Evolutionary conservation across 2,888 invertebrate species (phyloP).

Genomic region (Malthinus flaveolus): DNA sequence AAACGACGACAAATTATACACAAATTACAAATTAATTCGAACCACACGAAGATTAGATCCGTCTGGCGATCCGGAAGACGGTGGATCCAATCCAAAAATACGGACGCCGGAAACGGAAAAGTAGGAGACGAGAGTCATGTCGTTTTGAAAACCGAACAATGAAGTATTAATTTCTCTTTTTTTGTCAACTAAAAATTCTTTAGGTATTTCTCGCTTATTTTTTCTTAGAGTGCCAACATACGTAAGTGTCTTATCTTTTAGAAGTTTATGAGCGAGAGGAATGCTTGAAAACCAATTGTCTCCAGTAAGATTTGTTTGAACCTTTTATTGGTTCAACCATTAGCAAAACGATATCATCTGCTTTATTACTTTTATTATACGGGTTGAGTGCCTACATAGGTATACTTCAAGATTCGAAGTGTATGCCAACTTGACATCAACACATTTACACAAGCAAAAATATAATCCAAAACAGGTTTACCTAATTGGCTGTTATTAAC

Average conservation of each 20-base stretch:
- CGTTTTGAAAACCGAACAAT: not conserved
- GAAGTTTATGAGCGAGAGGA: not conserved
- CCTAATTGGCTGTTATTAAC: no score
- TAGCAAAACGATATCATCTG: conserved; percentile 6
- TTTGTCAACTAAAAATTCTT: conserved; percentile 2
- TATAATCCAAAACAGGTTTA: no score
- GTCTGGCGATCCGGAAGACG: no score
- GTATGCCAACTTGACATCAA: no score
- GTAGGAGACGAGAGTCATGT: conserved; percentile 5
- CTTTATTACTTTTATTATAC: conserved; percentile 7
- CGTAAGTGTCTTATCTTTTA: conserved; percentile 4
- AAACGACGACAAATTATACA: no score
- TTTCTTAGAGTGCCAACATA: not conserved
- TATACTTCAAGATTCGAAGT: no score
- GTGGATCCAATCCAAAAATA: no score
- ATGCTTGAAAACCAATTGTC: conserved; percentile 4
- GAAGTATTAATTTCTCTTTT: conserved; percentile 5
- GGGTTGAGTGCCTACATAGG: conserved; percentile 5
- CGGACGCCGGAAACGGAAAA: not conserved
- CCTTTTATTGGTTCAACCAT: conserved; percentile 5
- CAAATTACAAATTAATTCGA: no score
- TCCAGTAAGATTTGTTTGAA: conserved; percentile 5
- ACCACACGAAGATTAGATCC: no score
- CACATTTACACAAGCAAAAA: no score
- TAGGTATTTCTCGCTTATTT: not conserved